Evolutionary conservation across 1,140 invertebrate genomes (phyloP).

Genomic region (Drosophila yakuba): DNA sequence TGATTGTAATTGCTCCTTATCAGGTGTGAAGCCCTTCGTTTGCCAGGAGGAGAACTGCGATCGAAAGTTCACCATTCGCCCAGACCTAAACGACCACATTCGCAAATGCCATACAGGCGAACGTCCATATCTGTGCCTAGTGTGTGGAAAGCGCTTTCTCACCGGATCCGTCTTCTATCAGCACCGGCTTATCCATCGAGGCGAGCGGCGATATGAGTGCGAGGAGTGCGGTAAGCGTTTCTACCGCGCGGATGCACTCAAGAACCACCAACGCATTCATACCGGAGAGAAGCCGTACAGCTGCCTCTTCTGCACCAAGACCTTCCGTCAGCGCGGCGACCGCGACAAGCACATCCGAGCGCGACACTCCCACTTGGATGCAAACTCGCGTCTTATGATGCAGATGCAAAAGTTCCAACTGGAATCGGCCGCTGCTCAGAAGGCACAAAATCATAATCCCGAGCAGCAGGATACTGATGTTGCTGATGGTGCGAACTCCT

Average conservation of each 20-base stretch:
- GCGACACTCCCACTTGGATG: conserved; percentile 85
- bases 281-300: conserved; percentile 90
- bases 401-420: conserved; percentile 79
- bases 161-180: conserved; percentile 90
- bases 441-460: conserved; percentile 16
- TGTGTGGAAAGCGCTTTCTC: conserved; percentile 90
- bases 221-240: conserved; percentile 88
- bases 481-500: not conserved
- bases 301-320: conserved; percentile 88
- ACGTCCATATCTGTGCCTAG: conserved; percentile 89
- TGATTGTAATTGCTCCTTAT: no score
- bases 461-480: not conserved
- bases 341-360: conserved; percentile 87
- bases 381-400: conserved; percentile 78
- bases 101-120: conserved; percentile 88
- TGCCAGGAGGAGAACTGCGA: conserved; percentile 87
- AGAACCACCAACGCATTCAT: conserved; percentile 88
- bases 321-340: conserved; percentile 87
- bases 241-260: conserved; percentile 87
- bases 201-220: conserved; percentile 92
- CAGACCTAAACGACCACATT: conserved; percentile 89
- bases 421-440: conserved; percentile 67
- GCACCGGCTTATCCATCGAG: conserved; percentile 91
- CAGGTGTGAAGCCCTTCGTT: conserved; percentile 87
- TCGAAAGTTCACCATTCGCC: conserved; percentile 88